These are phyloP conservation scores for Stylophora pistillata DNA, from an alignment of 64 coral and sea anemone genomes.

Conservation along the genomic window DNA sequence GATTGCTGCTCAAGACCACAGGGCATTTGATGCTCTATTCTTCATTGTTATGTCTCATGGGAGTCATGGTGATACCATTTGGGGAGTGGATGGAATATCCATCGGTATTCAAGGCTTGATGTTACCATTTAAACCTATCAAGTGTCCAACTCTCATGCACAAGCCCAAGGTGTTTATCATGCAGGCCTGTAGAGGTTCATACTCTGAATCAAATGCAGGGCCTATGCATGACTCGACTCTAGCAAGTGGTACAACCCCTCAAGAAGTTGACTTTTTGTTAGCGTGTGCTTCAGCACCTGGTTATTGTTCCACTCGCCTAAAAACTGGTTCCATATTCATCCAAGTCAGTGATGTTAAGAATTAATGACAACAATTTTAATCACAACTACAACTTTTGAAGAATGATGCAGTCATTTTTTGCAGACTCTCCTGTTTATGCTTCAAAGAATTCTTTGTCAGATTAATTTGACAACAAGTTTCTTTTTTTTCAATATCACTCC, in stretches of 20 bases:
- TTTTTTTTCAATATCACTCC: too few species aligned
- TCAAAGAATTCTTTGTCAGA: too few species aligned
- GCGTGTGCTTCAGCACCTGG: not conserved
- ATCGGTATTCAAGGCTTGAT: slow-evolving; percentile 5
- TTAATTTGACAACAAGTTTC: too few species aligned
- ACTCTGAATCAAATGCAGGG: not conserved
- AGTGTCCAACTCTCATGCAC: slow-evolving; percentile 8
- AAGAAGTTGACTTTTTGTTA: not conserved
- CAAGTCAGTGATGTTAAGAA: too few species aligned
- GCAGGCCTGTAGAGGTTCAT: slow-evolving; percentile 14
- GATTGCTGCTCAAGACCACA: slow-evolving; percentile 6
- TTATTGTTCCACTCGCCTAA: not conserved
- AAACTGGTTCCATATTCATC: not conserved
- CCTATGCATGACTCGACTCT: not conserved
- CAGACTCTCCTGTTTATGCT: too few species aligned
- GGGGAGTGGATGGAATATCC: not conserved
- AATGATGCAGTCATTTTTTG: too few species aligned
- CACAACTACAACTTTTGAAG: too few species aligned
- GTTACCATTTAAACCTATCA: not conserved
- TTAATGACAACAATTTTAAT: too few species aligned
- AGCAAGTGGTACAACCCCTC: not conserved
- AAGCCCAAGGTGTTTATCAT: slow-evolving; percentile 60
- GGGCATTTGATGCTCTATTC: slow-evolving; percentile 13
- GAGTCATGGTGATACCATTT: not conserved
- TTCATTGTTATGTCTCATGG: slow-evolving; percentile 50